phyloP scores from a whole-genome alignment of 1,140 invertebrate species.

The Brachionus manjavacas region DNA sequence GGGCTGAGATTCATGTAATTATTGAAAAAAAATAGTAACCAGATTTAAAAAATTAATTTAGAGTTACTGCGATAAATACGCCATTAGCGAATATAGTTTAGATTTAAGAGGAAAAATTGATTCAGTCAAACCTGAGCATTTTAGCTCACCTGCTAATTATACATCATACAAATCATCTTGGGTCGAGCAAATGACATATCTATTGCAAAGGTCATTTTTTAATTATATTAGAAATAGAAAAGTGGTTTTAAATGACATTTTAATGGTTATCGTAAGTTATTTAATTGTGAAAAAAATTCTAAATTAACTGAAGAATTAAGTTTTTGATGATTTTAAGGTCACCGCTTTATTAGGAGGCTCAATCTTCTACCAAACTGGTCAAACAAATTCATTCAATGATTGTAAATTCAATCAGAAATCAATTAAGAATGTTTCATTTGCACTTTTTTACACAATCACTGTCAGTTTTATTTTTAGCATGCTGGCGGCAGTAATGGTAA shows the following conservation, averaged over 20 bases:
- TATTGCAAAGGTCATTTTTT: constrained; percentile 4
- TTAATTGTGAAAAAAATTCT: too few relatives aligned
- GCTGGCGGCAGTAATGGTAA: constrained; percentile 30
- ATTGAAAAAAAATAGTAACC: too few relatives aligned
- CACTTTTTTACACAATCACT: constrained; percentile 24
- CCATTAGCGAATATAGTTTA: constrained; percentile 8
- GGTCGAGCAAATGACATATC: neutral
- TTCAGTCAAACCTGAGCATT: neutral
- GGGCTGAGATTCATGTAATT: neutral
- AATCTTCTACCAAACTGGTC: neutral
- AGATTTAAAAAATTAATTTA: neutral
- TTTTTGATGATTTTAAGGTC: neutral
- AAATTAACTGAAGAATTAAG: too few relatives aligned
- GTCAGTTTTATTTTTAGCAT: constrained; percentile 32
- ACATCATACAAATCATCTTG: constrained; percentile 14
- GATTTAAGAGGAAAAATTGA: neutral
- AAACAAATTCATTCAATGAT: neutral
- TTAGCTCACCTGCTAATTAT: constrained; percentile 20
- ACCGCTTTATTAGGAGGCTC: constrained; percentile 19
- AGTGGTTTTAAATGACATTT: constrained; percentile 8
- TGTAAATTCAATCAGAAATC: neutral
- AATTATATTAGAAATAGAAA: constrained; percentile 36
- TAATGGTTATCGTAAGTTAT: constrained; percentile 22
- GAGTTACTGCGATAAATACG: neutral
- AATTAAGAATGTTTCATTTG: neutral